A percentile compares a stretch with the other conserved stretches of the same genome.
These are phyloP conservation scores for Liodrosophila aerea DNA, from an alignment of 2,888 invertebrate species.

Conservation along the genomic window DNA sequence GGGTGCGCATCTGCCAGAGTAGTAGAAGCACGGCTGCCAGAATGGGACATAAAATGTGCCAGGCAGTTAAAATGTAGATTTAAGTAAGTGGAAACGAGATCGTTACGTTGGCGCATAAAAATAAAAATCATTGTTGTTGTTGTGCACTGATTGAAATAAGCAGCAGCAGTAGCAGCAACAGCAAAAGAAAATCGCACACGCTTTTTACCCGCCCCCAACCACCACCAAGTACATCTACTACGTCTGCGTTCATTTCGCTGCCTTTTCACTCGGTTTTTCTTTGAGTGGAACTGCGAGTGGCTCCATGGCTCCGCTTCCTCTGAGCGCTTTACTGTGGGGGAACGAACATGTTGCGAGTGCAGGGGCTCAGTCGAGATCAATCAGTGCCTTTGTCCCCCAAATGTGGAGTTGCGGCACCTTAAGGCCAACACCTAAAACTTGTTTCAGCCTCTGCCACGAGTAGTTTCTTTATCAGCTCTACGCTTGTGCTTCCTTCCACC, in stretches of 20 bases:
- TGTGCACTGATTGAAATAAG: slow-evolving; percentile 82
- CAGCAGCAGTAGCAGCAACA: slow-evolving; percentile 34
- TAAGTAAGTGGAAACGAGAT: slow-evolving; percentile 83
- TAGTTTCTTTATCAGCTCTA: slow-evolving; percentile 26
- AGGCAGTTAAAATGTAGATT: slow-evolving; percentile 82
- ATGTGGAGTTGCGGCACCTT: slow-evolving; percentile 40
- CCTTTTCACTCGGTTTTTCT: slow-evolving; percentile 57
- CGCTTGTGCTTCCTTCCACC: slow-evolving; percentile 15
- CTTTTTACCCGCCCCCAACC: slow-evolving; percentile 42
- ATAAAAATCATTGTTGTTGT: slow-evolving; percentile 82
- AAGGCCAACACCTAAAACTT: slow-evolving; percentile 67
- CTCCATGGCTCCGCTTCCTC: slow-evolving; percentile 39
- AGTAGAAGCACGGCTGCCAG: slow-evolving; percentile 76
- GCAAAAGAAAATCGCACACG: slow-evolving; percentile 43
- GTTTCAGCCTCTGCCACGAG: slow-evolving; percentile 45
- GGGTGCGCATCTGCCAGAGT: slow-evolving; percentile 62
- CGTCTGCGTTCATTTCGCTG: slow-evolving; percentile 50
- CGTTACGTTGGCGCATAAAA: slow-evolving; percentile 82
- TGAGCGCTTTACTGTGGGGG: slow-evolving; percentile 10
- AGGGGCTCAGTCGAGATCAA: slow-evolving; percentile 43
- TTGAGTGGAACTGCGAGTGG: slow-evolving; percentile 58
- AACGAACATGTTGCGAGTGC: slow-evolving; percentile 63
- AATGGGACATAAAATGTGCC: slow-evolving; percentile 83
- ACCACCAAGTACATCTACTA: slow-evolving; percentile 8
- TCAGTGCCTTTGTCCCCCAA: slow-evolving; percentile 44